Evolutionary conservation across 2,888 invertebrate species (phyloP).

Genomic region (Ectemnius lituratus): DNA sequence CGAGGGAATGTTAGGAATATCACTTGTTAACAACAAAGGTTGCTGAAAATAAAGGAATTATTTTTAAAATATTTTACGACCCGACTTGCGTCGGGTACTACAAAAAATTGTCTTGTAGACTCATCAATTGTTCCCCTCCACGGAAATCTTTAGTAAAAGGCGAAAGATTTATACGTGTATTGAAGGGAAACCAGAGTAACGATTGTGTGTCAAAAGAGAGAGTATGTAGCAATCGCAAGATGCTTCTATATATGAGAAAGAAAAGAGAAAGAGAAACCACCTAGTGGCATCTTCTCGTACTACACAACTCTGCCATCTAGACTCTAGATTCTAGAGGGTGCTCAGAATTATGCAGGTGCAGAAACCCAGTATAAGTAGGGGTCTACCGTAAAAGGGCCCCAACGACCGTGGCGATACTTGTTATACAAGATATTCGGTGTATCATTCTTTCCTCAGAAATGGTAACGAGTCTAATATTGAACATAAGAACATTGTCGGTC

Average conservation of each 20-base stretch:
- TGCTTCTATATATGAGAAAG: background rate
- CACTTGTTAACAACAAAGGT: too few species aligned
- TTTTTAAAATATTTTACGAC: slow-evolving; percentile 44
- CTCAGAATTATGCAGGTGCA: too few species aligned
- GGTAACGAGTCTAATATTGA: too few species aligned
- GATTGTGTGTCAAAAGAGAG: background rate
- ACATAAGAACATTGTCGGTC: too few species aligned
- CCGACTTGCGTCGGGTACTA: slow-evolving; percentile 64
- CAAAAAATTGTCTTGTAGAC: slow-evolving; percentile 72
- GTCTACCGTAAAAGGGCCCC: too few species aligned
- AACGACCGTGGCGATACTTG: too few species aligned
- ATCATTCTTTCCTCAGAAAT: too few species aligned
- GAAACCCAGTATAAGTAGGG: too few species aligned
- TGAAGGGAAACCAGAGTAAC: slow-evolving; percentile 77
- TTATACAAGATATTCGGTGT: too few species aligned
- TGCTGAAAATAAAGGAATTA: background rate
- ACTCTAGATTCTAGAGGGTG: too few species aligned
- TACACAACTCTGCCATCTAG: too few species aligned
- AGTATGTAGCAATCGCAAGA: background rate
- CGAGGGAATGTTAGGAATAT: too few species aligned
- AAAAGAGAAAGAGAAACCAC: background rate
- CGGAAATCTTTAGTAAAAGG: slow-evolving; percentile 79
- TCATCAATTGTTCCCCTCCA: slow-evolving; percentile 69
- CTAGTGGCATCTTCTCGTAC: background rate
- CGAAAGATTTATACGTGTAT: slow-evolving; percentile 78